Evolutionary conservation across 2,797 vertebrate genomes (phyloP), one percentile per base, ranked within the genome.

Genomic region (Pyrocephalus nanus): DNA sequence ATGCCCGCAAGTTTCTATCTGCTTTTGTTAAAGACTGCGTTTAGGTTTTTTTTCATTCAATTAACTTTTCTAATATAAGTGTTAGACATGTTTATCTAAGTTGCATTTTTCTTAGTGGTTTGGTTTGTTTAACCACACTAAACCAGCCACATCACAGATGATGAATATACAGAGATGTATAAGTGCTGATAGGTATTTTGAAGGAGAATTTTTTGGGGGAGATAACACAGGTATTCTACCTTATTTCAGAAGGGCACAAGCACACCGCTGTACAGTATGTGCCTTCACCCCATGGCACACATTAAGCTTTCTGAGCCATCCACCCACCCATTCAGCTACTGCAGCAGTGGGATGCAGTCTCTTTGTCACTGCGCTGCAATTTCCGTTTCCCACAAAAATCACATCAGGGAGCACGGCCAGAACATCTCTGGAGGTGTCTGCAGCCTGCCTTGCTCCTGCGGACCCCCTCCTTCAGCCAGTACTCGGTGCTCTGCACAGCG

Each of bases 241-340:
- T 29, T 26, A n/a, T 43, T 26, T n/a, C 27, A 54, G 50, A 74
- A 71, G 55, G 55, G 27, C 10, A 6, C 11, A 30, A 42, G 23
- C 30, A 53, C 69, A 34, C 17, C 1, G 0, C 36, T 3, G 3
- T 48, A 67, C 17, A 17, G 12, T 20, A 4, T 0, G 0, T 30
- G 27, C 40, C 40, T 40, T 58, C 48, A 29, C 38, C 42, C 30
- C 12, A 23, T 2, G 4, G 42, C 0, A 0, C 0, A 2, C 2
- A 2, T 42, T 23, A 48, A n/a, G 17, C 47, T 48, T 57, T 43
- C 40, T 29, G 47, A 71, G 72, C 14, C 23, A 23, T 65, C 48
- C 3, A 2, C 65, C 54, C 51, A 17, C 8, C 15, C 9, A 8
- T 50, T 54, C 19, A 11, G 30, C 45, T 48, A 80, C n/a, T 5